Conservation (phyloP, 2,113 vertebrate species). For the Sterrhoptilus dennistouni region DNA sequence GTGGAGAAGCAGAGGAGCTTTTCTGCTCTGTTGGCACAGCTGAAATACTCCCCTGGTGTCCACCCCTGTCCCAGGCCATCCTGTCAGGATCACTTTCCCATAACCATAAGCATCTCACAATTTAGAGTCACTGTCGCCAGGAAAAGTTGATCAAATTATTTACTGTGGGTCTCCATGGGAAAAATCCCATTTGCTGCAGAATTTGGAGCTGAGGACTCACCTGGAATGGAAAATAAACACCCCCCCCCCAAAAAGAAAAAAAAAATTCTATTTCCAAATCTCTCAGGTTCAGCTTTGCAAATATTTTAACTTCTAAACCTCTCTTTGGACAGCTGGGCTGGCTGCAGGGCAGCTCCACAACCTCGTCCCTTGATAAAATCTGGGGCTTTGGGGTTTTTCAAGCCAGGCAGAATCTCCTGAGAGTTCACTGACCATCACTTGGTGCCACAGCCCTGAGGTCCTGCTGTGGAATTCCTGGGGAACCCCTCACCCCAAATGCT, state of each 20-base stretch:
- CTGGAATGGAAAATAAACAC: background rate
- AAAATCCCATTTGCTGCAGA: background rate
- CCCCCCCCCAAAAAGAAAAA: no score
- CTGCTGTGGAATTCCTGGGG: background rate
- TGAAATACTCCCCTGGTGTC: background rate
- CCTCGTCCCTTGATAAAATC: background rate
- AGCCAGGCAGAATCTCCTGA: background rate
- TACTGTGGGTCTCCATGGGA: background rate
- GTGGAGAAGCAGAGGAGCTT: background rate
- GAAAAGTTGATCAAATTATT: background rate
- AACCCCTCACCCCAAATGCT: background rate
- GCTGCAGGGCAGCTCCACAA: background rate
- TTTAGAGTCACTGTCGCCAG: background rate
- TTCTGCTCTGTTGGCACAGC: background rate
- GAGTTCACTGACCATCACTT: background rate
- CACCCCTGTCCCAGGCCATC: background rate
- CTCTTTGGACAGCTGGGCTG: background rate
- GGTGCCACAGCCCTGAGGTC: background rate
- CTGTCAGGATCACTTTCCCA: background rate
- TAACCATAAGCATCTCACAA: background rate
- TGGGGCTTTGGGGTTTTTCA: accelerated
- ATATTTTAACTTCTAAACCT: background rate
- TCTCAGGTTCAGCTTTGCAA: background rate
- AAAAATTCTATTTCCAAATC: background rate
- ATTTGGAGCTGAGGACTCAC: background rate